Evolutionary conservation across 2,113 vertebrate genomes (phyloP), one percentile per base, ranked within the genome.

Genomic region (Synodontis membranacea): DNA sequence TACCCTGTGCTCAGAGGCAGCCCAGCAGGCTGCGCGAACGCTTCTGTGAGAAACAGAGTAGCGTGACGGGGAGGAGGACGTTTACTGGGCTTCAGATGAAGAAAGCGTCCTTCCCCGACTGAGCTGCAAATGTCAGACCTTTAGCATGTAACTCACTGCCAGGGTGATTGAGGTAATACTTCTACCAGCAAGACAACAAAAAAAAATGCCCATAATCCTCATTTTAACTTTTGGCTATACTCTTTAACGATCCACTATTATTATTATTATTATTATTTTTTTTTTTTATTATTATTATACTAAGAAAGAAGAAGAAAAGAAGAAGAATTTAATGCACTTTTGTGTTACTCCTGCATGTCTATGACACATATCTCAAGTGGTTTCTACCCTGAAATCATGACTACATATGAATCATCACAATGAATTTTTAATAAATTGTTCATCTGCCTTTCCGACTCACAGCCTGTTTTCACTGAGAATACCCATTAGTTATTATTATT

Each of bases 111-210:
- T 84, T 66, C 17, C 60, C 76, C 42, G n/a, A 72, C 82, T 54
- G 72, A 85, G 56, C 54, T 76, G 83, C 58, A 85, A 85, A 80
- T 85, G 72, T 78, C 84, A 85, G 75, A 79, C 56, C 58, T 76
- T 85, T 54, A 64, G 28, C 72, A 15, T 48, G 54, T 64, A 23
- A 31, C 12, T 50, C 2, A 50, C 42, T 78, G 54, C n/a, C 44
- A 34, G 70, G 23, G 48, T 10, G 15, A 28, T 48, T 64, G 58
- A 48, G 48, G 12, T 52, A 50, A 37, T 48, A 11, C 62, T 78
- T 79, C 11, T 17, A 50, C 1, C 39, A 76, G 52, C 19, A 76
- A 34, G 21, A 28, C 84, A 39, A 85, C 12, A 31, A 28, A 39
- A 50, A 54, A 6, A 31, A 31, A 48, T 44, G 15, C 42, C 37